Evolutionary conservation across 2,113 vertebrate genomes (phyloP), one percentile per base, ranked within the genome.

Genomic region (Salvelinus sp.): DNA sequence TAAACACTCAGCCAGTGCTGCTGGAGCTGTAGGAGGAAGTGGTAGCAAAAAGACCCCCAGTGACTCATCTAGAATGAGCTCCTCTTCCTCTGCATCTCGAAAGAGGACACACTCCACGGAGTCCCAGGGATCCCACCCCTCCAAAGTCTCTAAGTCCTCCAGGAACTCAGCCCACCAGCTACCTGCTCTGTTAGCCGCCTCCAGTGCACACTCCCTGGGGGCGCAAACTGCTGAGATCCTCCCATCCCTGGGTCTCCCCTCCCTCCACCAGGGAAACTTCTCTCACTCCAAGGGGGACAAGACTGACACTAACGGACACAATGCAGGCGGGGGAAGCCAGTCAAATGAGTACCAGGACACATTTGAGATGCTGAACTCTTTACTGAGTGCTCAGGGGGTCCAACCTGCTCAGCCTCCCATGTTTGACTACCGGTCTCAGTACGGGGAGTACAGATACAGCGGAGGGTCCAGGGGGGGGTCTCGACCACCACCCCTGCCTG

Each of bases 311-410:
- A 98, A 98, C 22, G 97, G 97, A 63, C 97, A 98, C 85, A 92
- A 91, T 0, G 77, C 88, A 0, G 69, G 78, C 0, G 85, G 84
- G 28, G 83, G 85, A 44, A 68, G 80, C 79, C 96, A 98, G 88
- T 92, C 96, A 0, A 98, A 96, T 76, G 96, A 98, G 91, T 98
- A 97, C 91, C 96, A 98, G 89, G 97, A 99, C 88, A 98, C 97
- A n/a, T 97, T 98, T 87, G 97, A 98, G 75, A 98, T 99, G 96
- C 91, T 99, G 70, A 96, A 98, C 90, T 98, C 97, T 0, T 91
- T 99, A 83, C 90, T 99, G 86, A 97, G 95, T 6, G 97, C 97
- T 0, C 97, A 99, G 85, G 97, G 97, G 14, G 95, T 99, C 81
- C 96, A 97, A 86, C 96, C 97, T 0, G 88, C 94, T 1, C 96